Percentiles rank a stretch among this genome's conserved stretches.
Evolutionary conservation across 2,888 invertebrate species (phyloP).

Genomic region (Aleiodes testaceus): DNA sequence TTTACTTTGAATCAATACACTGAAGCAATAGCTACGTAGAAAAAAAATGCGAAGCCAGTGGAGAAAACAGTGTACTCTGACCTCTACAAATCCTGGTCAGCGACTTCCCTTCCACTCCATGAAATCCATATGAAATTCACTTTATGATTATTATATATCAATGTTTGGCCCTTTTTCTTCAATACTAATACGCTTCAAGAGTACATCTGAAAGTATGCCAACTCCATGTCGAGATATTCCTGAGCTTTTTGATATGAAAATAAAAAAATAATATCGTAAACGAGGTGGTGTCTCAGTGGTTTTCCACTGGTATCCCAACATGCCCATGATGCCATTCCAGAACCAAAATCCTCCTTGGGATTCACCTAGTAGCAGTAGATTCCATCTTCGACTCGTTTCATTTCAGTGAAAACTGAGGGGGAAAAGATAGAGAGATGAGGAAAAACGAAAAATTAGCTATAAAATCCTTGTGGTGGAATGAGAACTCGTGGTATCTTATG

Average conservation of each 20-base stretch:
- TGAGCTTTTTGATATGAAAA: conserved; percentile 27
- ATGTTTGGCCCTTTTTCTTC: background rate
- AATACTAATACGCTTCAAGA: conserved; percentile 4
- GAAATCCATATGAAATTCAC: background rate
- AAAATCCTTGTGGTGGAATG: conserved; percentile 14
- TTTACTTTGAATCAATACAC: too few species aligned
- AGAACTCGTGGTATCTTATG: conserved; percentile 20
- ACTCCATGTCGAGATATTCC: conserved; percentile 10
- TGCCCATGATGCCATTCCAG: conserved; percentile 30
- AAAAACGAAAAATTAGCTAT: conserved; percentile 25
- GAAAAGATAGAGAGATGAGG: background rate
- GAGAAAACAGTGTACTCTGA: background rate
- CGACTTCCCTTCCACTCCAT: background rate
- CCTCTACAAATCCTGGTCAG: conserved; percentile 13
- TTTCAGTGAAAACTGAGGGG: conserved; percentile 26
- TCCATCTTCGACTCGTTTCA: conserved; percentile 36
- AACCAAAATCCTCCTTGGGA: conserved; percentile 29
- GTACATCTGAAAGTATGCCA: conserved; percentile 6
- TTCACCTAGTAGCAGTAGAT: conserved; percentile 24
- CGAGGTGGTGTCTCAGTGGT: conserved; percentile 22
- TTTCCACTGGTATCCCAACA: conserved; percentile 5
- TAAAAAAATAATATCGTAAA: conserved; percentile 30
- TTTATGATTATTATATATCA: conserved; percentile 1
- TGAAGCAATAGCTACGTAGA: too few species aligned
- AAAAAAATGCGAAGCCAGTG: background rate